Base-by-base conservation (phyloP, 2,888 invertebrate genomes). In the Philaethria dido region DNA sequence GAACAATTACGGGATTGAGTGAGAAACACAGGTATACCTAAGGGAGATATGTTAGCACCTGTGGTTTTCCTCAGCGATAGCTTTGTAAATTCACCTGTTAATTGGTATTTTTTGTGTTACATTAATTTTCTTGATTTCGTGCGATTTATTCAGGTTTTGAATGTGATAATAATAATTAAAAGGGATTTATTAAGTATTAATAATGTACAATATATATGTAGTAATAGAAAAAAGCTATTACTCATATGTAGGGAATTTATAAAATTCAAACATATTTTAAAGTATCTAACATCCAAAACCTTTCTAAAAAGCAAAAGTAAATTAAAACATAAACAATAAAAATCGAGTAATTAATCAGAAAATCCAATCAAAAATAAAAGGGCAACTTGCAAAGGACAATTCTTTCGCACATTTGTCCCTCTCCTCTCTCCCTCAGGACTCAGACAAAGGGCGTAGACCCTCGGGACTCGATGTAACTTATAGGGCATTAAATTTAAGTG, bases 401-500 rank as follows among this genome's bases (percentile, higher is more conserved):
- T 78, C 79, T 78, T 78, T 80, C 76, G 79, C 81, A 79, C 84
- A 84, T 82, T 82, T 80, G 83, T 78, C 83, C 80, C 77, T 74
- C 70, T 73, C 80, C 77, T 74, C 70, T 73, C 76, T 79, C 85
- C 82, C 79, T 68, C 18, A 66, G 73, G 84, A 81, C 62, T 68
- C 22, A 70, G 76, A 85, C 87, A 89, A 88, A 89, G 87, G 85
- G 84, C 81, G 75, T 55, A 42, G 65, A 70, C 82, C 85, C 75
- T 8, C 69, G 81, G 80, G 79, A 75, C 70, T 66, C 65, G 67
- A 83, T 81, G 85, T 86, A 86, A 88, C 84, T 89, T 88, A 85
- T 85, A 83, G 79, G 78, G 84, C 86, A 88, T 89, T 90, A 86
- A 85, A 86, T 87, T 88, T 87, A 90, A 91, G 90, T 91, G 91